A percentile compares a stretch with the other conserved stretches of the same genome.
Conservation (phyloP, 2,797 vertebrate genomes). For the Pagetopsis macropterus region DNA sequence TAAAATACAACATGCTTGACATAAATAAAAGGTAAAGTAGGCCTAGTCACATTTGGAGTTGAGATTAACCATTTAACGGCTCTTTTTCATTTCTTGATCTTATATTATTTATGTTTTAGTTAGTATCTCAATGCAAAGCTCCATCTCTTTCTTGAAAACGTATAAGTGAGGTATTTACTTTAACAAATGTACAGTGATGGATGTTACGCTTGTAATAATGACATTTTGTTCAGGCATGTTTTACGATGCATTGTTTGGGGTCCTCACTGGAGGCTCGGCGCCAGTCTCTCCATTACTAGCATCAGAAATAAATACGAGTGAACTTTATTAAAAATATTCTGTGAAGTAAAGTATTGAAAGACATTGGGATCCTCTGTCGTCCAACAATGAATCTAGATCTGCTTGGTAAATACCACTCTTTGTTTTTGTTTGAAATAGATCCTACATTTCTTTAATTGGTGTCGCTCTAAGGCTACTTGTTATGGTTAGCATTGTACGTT, state of each 20-base stretch:
- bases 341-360: neutral
- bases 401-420: conserved; percentile 75
- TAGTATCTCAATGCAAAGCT: too few relatives aligned
- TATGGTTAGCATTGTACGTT: conserved; percentile 57
- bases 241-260: conserved; percentile 58
- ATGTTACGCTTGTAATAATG: too few relatives aligned
- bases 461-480: conserved; percentile 9
- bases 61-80: too few relatives aligned
- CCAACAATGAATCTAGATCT: conserved; percentile 83
- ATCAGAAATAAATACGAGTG: conserved; percentile 25
- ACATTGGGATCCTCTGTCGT: neutral
- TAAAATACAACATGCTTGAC: too few relatives aligned
- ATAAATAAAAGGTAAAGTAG: too few relatives aligned
- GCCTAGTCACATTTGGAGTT: too few relatives aligned
- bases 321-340: conserved; percentile 4
- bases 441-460: neutral
- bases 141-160: too few relatives aligned
- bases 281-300: conserved; percentile 38
- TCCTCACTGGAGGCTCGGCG: conserved; percentile 64
- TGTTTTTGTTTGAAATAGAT: neutral
- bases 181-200: too few relatives aligned
- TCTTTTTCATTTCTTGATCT: too few relatives aligned
- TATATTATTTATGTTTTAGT: too few relatives aligned
- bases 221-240: conserved; percentile 55
- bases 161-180: too few relatives aligned